Base-by-base conservation (phyloP, 2,888 invertebrate species). In the Plebejus melissa region DNA sequence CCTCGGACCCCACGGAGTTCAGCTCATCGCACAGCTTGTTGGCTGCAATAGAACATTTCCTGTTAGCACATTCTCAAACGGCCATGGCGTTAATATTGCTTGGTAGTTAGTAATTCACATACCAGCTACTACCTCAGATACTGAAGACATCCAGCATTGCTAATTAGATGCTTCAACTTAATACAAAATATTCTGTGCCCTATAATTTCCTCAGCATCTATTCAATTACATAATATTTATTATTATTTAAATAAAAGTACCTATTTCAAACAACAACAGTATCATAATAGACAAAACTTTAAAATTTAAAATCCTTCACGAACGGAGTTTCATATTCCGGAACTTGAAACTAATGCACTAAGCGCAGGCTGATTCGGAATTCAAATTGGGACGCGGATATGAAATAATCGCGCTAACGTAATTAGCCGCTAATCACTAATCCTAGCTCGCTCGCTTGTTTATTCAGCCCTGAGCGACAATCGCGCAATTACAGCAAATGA, bases 401-500 rank as follows among this genome's bases (percentile, higher is more conserved):
- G 91, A 90, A 91, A 93, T 91, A 91, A 92, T 90, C 89, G 91
- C 85, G 89, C 89, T 92, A 93, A 93, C 89, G 83, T 90, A 93
- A 93, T 93, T 93, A 93, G 83, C 88, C 88, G 87, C 88, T 93
- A 93, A 93, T 93, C 92, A 92, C 90, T 93, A 93, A 93, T 93
- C 93, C 93, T 93, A 90, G 91, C 90, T 87, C 84, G 89, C 87
- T 87, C 88, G 88, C 90, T 92, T 93, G 93, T 93, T 93, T 93
- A 93, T 93, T 93, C 91, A 92, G 89, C 88, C 90, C 92, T 90
- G 93, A 93, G 93, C 93, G 93, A 93, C 93, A 93, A 92, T 93
- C 90, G 89, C 88, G 89, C 93, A 93, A 93, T 93, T 93, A 93
- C 90, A 89, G 89, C 91, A 93, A 93, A 93, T 93, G 93, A 93